Base-by-base conservation (phyloP, 2,888 invertebrate species). In the Patella caerulea region DNA sequence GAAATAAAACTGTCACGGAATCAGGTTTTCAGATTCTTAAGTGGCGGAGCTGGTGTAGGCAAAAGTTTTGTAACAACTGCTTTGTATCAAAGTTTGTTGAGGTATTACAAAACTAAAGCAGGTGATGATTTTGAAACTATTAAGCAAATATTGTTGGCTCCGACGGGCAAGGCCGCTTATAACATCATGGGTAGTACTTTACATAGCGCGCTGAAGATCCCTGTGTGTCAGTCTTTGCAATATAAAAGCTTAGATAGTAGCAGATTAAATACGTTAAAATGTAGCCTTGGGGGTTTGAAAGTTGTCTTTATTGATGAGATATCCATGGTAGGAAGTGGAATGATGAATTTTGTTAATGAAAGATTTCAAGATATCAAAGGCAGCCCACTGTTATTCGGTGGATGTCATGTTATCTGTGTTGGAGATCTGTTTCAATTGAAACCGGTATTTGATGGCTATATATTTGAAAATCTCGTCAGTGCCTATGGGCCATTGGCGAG, bases 11-110 rank as follows among this genome's bases (percentile, higher is more conserved):
- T 78, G 52, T 56, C 71, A n/a, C 14, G 55, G 24, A 70, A 76
- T 69, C 83, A 80, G 69, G 75, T 83, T 5, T 82, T 77, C 59
- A 65, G 74, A 56, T 84, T 84, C 56, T 34, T 82, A 12, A 80
- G 76, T 81, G 83, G 83, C 45, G 83, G 83, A 17, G 83, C 83
- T 65, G 85, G 83, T 65, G 83, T 83, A 34, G 83, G 84, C 2
- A 84, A 85, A 78, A 81, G 75, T 75, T 71, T 76, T 76, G 78
- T 83, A 5, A 77, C 78, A 14, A 74, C 73, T 72, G 83, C 84
- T 17, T 54, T 85, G 29, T 83, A 83, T 77, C 83, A 85, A 73
- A 76, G 71, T 19, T 45, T 73, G 52, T 65, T 84, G 45, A 83
- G 79, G 75, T 81, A 71, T 75, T 73, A 71, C 17, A 85, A 81